phyloP scores from a whole-genome alignment of 2,797 vertebrate genomes.

The Arrhamphus sclerolepis region DNA sequence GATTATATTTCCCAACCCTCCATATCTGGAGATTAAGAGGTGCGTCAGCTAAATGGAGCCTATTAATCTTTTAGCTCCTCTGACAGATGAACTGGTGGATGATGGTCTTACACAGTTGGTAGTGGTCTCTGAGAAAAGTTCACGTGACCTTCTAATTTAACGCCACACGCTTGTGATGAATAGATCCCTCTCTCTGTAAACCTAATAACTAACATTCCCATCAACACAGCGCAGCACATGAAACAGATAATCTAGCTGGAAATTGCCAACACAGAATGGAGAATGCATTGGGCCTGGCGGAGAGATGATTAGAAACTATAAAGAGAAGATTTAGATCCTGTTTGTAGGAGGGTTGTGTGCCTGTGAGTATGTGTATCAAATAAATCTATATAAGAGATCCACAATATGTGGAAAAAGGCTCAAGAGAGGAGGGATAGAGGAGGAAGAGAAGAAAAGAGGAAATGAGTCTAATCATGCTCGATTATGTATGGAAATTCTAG shows the following conservation, averaged over 20 bases:
- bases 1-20: conserved; percentile 9
- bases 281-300: conserved; percentile 32
- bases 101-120: conserved; percentile 45
- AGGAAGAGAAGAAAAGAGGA: conserved; percentile 5
- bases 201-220: conserved; percentile 58
- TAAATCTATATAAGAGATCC: conserved; percentile 36
- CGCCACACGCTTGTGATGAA: conserved; percentile 28
- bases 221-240: conserved; percentile 43
- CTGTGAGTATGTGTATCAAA: conserved; percentile 26
- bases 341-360: conserved; percentile 29
- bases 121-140: conserved; percentile 19
- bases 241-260: conserved; percentile 48
- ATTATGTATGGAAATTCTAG: conserved; percentile 37
- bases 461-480: conserved; percentile 7
- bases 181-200: conserved; percentile 31
- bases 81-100: conserved; percentile 12
- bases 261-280: conserved; percentile 36
- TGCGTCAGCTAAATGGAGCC: conserved; percentile 5
- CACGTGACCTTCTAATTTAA: conserved; percentile 36
- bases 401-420: conserved; percentile 14
- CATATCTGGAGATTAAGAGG: too few relatives aligned
- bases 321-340: conserved; percentile 64
- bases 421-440: background rate
- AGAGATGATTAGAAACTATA: conserved; percentile 64
- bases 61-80: conserved; percentile 15